Base-by-base conservation (phyloP, 2,113 vertebrate genomes). In the Platichthys stellatus region DNA sequence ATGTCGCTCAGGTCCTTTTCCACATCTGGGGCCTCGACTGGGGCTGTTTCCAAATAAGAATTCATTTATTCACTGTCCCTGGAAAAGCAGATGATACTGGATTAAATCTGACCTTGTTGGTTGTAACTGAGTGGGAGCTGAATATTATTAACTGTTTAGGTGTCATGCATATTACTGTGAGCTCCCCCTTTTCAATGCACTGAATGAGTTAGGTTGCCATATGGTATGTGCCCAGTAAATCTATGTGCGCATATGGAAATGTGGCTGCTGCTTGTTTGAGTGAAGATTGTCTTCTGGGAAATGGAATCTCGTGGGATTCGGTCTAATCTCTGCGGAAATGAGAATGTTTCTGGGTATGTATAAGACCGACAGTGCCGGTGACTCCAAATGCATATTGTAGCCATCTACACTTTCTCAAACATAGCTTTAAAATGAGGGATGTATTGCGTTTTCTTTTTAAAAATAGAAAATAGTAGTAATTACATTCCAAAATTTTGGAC, bases 1-100 rank as follows among this genome's bases (percentile, higher is more conserved):
- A 28, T 60, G 13, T 23, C 56, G 56, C 20, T 58, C 38, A 49
- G 35, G 49, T 73, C 51, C 74, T 72, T 58, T 56, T 10, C 31
- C 58, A 79, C 76, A 86, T 82, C 64, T 76, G 70, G 53, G 60
- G 67, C 67, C 54, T 66, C 9, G 14, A 28, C 51, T 60, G 63
- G 14, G 5, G 2, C 20, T 45, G 57, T 81, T 74, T 74, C 10
- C 61, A 63, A 72, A 86, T 86, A 2, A 54, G 43, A 88, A 89
- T 83, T 71, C 21, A 86, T 89, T 61, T 80, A 84, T 89, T 87
- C 72, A 64, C 72, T 21, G 56, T 78, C 68, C 74, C 74, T 78
- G 69, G 79, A 82, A 87, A 69, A 56, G 45, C 70, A 49, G 64
- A 66, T 63, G 63, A 80, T 49, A 45, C 15, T 35, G 43, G 14